These are phyloP conservation scores for Dynastes grantii DNA, from an alignment of 2,888 invertebrate species.

Conservation along the genomic window DNA sequence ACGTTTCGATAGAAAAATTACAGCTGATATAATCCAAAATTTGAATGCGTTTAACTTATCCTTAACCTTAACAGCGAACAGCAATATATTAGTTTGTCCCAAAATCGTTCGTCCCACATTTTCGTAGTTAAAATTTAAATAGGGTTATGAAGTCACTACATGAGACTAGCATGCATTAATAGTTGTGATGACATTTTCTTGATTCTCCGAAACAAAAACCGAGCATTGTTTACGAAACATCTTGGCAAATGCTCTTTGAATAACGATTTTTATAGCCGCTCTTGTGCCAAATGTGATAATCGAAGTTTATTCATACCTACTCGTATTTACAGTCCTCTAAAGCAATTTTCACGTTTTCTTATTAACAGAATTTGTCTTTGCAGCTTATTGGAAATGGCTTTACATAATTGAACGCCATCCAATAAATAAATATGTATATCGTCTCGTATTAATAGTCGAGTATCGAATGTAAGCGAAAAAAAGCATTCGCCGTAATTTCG, in stretches of 20 bases:
- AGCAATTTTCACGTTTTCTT: background rate
- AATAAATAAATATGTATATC: slow-evolving; percentile 4
- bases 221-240: background rate
- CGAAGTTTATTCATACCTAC: background rate
- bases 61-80: too few species aligned
- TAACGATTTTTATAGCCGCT: background rate
- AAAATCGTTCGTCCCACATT: too few species aligned
- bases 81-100: too few species aligned
- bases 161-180: too few species aligned
- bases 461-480: background rate
- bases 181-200: too few species aligned
- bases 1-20: too few species aligned
- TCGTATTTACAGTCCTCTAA: background rate
- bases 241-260: background rate
- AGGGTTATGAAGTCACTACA: too few species aligned
- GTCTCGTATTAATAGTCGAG: background rate
- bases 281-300: slow-evolving; percentile 13
- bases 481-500: slow-evolving; percentile 6
- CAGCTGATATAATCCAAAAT: too few species aligned
- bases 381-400: background rate
- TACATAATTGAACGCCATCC: slow-evolving; percentile 3
- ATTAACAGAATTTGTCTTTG: background rate
- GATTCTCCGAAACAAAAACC: too few species aligned
- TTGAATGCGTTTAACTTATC: too few species aligned
- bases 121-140: too few species aligned